Evolutionary conservation across 2,797 vertebrate species (phyloP).

Genomic region (Danio kyathit): DNA sequence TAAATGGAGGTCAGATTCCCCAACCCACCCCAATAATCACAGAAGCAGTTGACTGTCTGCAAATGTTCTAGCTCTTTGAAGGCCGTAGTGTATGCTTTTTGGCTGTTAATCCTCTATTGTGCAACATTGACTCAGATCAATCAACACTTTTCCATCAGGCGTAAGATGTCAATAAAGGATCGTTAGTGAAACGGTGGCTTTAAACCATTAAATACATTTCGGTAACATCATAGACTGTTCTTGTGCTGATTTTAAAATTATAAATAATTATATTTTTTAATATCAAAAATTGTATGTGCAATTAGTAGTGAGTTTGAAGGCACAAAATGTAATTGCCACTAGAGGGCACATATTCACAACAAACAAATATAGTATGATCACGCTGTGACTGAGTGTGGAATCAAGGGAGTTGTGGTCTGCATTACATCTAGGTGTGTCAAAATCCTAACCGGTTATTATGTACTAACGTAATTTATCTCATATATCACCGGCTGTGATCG

Average conservation of each 20-base stretch:
- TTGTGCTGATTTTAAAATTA: no score
- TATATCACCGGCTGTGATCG: no score
- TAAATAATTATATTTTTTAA: no score
- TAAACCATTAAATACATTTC: not conserved
- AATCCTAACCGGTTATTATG: no score
- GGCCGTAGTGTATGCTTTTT: not conserved
- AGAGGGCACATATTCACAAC: no score
- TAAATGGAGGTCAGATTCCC: slow-evolving; percentile 43
- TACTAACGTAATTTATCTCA: no score
- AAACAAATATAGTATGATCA: no score
- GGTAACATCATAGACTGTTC: not conserved
- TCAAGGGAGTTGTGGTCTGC: no score
- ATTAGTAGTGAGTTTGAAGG: not conserved
- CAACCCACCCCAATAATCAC: slow-evolving; percentile 51
- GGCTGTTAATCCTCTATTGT: slow-evolving; percentile 23
- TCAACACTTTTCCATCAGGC: not conserved
- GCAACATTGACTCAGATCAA: not conserved
- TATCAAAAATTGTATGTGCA: not conserved
- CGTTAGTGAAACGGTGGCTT: not conserved
- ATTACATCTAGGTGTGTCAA: no score
- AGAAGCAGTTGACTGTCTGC: slow-evolving; percentile 21
- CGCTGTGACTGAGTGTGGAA: no score
- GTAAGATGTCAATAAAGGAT: not conserved
- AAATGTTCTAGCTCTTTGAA: slow-evolving; percentile 10
- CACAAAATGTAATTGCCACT: no score